Percentiles rank a stretch among this genome's conserved stretches.
Evolutionary conservation across 2,888 invertebrate genomes (phyloP).

Genomic region (Antitype chi): DNA sequence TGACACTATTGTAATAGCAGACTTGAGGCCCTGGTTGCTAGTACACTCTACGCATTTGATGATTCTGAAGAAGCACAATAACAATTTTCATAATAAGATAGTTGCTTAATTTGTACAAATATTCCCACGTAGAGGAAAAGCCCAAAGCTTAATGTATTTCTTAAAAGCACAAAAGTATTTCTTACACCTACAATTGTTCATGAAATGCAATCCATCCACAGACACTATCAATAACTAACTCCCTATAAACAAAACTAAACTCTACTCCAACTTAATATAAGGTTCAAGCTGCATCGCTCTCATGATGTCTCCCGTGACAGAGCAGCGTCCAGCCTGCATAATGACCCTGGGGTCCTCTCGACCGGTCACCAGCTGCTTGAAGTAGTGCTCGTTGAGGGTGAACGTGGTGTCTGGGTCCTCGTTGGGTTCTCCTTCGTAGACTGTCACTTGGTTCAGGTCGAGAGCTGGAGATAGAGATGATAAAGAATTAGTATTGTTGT

Average conservation of each 20-base stretch:
- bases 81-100: neutral
- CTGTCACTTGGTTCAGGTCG: constrained; percentile 84
- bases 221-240: too few species aligned
- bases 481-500: neutral
- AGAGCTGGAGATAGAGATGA: constrained; percentile 78
- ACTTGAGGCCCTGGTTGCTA: too few species aligned
- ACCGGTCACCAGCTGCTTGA: constrained; percentile 85
- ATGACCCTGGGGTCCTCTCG: constrained; percentile 83
- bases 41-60: neutral
- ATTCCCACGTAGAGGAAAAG: neutral
- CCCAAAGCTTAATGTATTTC: neutral
- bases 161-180: too few species aligned
- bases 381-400: constrained; percentile 85
- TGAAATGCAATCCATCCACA: neutral
- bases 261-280: constrained; percentile 76
- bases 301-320: constrained; percentile 89
- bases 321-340: constrained; percentile 87
- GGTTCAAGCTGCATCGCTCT: constrained; percentile 89
- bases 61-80: neutral
- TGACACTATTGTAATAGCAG: too few species aligned
- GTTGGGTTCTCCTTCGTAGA: constrained; percentile 86
- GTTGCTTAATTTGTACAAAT: neutral
- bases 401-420: constrained; percentile 87
- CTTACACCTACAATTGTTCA: neutral
- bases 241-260: neutral